phyloP scores from a whole-genome alignment of 2,797 vertebrate genomes.

The Dipus sagitta region DNA sequence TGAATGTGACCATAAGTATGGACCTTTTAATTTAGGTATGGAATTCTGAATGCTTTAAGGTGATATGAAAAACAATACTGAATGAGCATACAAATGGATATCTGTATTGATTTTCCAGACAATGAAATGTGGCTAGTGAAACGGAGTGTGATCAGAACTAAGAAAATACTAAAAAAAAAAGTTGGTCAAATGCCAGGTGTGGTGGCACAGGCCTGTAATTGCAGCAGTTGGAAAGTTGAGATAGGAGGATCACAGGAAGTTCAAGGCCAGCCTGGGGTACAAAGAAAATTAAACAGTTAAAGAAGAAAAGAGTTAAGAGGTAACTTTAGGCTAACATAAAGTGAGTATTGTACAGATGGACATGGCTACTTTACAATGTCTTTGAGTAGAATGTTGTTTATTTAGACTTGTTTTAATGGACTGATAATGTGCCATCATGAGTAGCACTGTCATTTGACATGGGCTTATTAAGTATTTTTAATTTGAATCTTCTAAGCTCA shows the following conservation, averaged over 20 bases:
- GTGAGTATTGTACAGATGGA: background rate
- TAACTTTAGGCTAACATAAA: background rate
- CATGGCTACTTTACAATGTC: background rate
- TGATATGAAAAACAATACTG: background rate
- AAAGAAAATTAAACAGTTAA: no score
- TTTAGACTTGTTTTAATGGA: no score
- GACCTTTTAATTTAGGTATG: background rate
- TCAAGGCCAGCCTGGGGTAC: background rate
- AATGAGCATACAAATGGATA: background rate
- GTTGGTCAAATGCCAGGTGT: background rate
- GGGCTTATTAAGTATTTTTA: background rate
- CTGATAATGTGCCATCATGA: background rate
- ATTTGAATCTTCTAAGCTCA: background rate
- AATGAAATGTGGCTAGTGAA: background rate
- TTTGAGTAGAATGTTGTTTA: background rate
- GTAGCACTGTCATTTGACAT: background rate
- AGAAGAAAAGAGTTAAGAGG: background rate
- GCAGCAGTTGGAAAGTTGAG: background rate
- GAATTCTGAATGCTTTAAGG: background rate
- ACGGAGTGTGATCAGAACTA: background rate
- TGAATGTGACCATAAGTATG: background rate
- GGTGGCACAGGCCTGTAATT: background rate
- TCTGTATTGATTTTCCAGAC: slow-evolving; percentile 19
- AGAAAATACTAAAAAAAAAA: background rate
- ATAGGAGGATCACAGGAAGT: background rate